Conservation (phyloP, 2,888 invertebrate genomes). For the Julus scanicus region DNA sequence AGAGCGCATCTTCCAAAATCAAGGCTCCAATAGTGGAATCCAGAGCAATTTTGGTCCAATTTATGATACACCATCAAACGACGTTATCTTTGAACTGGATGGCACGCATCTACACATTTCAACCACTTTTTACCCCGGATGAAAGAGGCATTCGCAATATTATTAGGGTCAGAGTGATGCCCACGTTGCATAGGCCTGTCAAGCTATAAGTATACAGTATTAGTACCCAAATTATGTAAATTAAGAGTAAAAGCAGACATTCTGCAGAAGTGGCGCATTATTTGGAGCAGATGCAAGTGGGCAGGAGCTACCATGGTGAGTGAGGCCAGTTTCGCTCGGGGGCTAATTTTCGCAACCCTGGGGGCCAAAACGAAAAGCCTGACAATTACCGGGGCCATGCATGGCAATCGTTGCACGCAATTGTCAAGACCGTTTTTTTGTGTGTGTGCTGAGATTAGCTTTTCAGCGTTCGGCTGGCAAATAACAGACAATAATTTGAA, state of each 20-base stretch:
- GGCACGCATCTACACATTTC: background rate
- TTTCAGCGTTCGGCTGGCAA: conserved; percentile 29
- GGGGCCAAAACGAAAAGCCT: conserved; percentile 25
- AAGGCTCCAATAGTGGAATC: too few species aligned
- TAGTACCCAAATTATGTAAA: conserved; percentile 9
- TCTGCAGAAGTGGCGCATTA: conserved; percentile 32
- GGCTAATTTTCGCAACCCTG: background rate
- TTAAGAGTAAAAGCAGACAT: background rate
- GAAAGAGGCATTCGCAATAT: background rate
- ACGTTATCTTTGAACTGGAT: too few species aligned
- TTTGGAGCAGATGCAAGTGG: background rate
- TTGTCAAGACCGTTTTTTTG: conserved; percentile 32
- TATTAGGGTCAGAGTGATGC: background rate
- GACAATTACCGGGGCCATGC: conserved; percentile 48
- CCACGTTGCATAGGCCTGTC: background rate
- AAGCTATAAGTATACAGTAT: conserved; percentile 28
- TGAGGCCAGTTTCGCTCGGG: background rate
- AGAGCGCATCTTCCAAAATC: too few species aligned
- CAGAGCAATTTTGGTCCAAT: too few species aligned
- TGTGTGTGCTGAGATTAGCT: background rate
- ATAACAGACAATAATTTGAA: conserved; percentile 51
- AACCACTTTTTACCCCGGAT: background rate
- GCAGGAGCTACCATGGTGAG: background rate
- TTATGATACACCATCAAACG: too few species aligned
- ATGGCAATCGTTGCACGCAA: conserved; percentile 4